Conservation (phyloP, 2,888 invertebrate species). For the Dichetophora obliterata region DNA sequence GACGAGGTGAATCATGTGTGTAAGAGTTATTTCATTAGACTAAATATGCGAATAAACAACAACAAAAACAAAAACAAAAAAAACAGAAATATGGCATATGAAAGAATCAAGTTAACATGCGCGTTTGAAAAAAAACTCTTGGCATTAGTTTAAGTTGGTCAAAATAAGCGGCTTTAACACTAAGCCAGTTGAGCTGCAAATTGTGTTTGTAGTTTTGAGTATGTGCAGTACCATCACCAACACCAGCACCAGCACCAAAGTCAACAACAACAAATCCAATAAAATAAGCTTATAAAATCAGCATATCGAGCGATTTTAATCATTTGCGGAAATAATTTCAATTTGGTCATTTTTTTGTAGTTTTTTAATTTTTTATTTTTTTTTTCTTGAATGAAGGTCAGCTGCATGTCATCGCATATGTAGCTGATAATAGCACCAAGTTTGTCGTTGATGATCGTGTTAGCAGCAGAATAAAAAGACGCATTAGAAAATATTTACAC, state of each 20-base stretch:
- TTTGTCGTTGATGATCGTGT: not conserved
- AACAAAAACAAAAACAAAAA: conserved; percentile 5
- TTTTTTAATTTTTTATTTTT: too few species aligned
- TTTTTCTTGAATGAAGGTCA: too few species aligned
- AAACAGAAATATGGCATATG: not conserved
- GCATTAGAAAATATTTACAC: not conserved
- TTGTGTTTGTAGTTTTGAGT: not conserved
- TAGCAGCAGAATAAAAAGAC: not conserved
- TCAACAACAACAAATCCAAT: conserved; percentile 4
- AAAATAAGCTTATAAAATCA: not conserved
- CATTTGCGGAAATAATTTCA: conserved; percentile 64
- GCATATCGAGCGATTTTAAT: conserved; percentile 58
- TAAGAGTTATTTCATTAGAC: not conserved
- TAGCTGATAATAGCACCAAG: not conserved
- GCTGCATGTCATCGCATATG: not conserved
- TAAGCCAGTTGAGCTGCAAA: conserved; percentile 12
- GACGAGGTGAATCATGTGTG: conserved; percentile 8
- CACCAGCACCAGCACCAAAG: not conserved
- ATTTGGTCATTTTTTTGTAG: not conserved
- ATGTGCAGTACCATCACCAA: not conserved
- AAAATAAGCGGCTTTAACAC: conserved; percentile 21
- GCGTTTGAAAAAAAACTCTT: not conserved
- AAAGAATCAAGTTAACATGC: not conserved
- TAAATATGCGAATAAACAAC: not conserved
- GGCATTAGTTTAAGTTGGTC: not conserved